A percentile compares a stretch with the other conserved stretches of the same genome.
phyloP scores from a whole-genome alignment of 1,140 invertebrate species.

The Temnothorax curvispinosus region DNA sequence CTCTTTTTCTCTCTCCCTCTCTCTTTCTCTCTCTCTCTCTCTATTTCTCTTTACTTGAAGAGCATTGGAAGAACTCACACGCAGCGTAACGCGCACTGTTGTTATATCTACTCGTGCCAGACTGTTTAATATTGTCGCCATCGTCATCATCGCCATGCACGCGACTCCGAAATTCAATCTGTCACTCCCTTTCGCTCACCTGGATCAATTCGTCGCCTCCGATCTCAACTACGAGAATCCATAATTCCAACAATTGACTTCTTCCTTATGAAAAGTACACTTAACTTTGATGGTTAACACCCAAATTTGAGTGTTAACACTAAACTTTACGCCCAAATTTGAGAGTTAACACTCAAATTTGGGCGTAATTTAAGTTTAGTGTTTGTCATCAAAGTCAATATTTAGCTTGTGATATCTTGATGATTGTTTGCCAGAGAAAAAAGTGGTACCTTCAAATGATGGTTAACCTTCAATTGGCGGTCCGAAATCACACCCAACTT shows the following conservation, averaged over 20 bases:
- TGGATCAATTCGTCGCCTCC: neutral
- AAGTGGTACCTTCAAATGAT: too few relatives aligned
- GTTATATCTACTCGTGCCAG: slow-evolving; percentile 10
- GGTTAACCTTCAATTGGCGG: too few relatives aligned
- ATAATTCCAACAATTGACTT: neutral
- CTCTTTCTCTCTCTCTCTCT: slow-evolving; percentile 28
- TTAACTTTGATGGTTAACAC: too few relatives aligned
- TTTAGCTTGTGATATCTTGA: too few relatives aligned
- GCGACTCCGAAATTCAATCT: neutral
- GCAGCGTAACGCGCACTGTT: slow-evolving; percentile 50
- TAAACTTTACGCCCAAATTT: too few relatives aligned
- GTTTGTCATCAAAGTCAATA: too few relatives aligned
- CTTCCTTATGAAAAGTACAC: neutral
- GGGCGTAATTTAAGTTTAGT: too few relatives aligned
- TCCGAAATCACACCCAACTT: too few relatives aligned
- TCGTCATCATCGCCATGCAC: neutral
- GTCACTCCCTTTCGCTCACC: neutral
- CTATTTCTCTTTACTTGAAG: neutral
- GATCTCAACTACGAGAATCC: neutral
- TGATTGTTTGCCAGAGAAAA: too few relatives aligned
- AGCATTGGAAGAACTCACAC: slow-evolving; percentile 56
- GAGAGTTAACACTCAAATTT: too few relatives aligned
- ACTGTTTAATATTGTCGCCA: slow-evolving; percentile 7
- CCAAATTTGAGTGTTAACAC: too few relatives aligned
- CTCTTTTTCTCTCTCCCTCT: slow-evolving; percentile 25